phyloP scores from a whole-genome alignment of 2,888 invertebrate species.

The Drosophila prostipennis region DNA sequence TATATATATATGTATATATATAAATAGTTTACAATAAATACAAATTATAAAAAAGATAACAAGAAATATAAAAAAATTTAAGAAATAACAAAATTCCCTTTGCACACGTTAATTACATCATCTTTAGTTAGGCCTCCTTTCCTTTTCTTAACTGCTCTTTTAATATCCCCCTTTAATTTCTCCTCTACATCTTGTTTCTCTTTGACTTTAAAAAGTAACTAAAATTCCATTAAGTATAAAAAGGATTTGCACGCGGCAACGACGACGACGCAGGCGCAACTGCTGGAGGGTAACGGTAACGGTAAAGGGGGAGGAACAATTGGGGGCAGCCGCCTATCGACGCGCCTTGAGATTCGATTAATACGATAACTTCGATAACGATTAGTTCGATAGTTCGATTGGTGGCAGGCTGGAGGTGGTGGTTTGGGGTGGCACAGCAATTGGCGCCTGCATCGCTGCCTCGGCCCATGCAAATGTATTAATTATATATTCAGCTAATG shows the following conservation, averaged over 20 bases:
- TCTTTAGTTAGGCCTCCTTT: constrained; percentile 14
- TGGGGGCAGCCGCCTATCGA: constrained; percentile 3
- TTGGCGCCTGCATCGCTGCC: constrained; percentile 52
- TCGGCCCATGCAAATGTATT: constrained; percentile 34
- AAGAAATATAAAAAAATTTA: constrained; percentile 49
- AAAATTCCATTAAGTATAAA: constrained; percentile 70
- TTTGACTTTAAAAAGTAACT: constrained; percentile 61
- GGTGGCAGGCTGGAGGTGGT: constrained; percentile 1
- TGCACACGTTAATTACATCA: constrained; percentile 30
- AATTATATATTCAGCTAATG: constrained; percentile 71
- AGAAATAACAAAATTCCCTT: constrained; percentile 54
- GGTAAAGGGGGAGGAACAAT: neutral
- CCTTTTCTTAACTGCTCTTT: neutral
- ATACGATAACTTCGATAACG: constrained; percentile 6
- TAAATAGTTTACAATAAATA: constrained; percentile 66
- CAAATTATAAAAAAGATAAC: constrained; percentile 44
- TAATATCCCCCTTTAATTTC: constrained; percentile 5
- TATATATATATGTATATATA: constrained; percentile 24
- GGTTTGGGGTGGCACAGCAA: constrained; percentile 7
- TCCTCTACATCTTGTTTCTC: constrained; percentile 8
- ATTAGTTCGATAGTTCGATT: constrained; percentile 20
- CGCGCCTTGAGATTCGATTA: constrained; percentile 35
- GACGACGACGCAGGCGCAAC: constrained; percentile 58
- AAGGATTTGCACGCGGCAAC: constrained; percentile 44
- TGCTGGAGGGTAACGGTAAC: constrained; percentile 12